Conservation (phyloP, 2,113 vertebrate species). For the Colius striatus region DNA sequence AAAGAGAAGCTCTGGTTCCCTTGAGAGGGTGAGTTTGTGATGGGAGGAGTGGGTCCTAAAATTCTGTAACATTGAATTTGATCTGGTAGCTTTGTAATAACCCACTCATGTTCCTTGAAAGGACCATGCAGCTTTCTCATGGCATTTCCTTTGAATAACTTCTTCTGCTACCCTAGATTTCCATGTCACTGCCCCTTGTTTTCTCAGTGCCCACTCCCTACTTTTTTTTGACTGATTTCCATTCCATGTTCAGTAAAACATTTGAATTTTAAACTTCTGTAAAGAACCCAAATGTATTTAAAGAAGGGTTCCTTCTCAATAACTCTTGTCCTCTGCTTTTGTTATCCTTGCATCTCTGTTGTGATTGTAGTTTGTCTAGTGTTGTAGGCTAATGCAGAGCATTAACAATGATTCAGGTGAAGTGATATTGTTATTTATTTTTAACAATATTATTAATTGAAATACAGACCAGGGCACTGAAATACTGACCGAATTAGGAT, state of each 20-base stretch:
- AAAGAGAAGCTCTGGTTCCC: background rate
- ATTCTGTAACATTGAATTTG: background rate
- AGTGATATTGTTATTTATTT: background rate
- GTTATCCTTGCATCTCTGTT: background rate
- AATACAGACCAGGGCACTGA: background rate
- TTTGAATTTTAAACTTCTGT: background rate
- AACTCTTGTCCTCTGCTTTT: background rate
- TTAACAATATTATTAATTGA: background rate
- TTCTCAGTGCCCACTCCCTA: background rate
- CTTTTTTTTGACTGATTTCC: background rate
- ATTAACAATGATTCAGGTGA: background rate
- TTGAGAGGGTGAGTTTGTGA: background rate
- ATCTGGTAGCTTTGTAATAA: background rate
- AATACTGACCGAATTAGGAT: background rate
- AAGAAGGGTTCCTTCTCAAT: background rate
- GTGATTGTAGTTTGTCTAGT: background rate
- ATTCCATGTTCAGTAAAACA: background rate
- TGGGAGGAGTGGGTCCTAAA: background rate
- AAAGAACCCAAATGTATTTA: background rate
- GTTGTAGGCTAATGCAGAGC: background rate
- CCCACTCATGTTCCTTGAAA: background rate
- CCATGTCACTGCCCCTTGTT: background rate
- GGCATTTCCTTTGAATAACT: background rate
- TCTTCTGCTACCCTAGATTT: background rate
- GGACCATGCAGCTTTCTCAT: background rate